A percentile compares a stretch with the other conserved stretches of the same genome.
Conservation (phyloP, 2,888 invertebrate species). For the Gastracanthus pulcherrimus region DNA sequence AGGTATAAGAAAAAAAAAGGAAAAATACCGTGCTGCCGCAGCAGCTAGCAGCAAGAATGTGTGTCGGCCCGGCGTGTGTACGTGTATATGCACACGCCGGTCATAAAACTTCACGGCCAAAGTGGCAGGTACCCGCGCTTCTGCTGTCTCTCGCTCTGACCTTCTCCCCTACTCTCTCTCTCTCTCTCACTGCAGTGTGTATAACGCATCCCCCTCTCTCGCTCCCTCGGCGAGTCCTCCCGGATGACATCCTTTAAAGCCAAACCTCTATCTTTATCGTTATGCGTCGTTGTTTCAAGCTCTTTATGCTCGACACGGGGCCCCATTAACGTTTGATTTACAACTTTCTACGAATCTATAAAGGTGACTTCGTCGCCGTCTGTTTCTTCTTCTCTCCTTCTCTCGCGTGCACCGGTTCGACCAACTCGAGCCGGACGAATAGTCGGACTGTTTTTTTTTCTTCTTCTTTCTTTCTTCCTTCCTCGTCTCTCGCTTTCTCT, state of each 20-base stretch:
- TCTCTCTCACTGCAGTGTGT: neutral
- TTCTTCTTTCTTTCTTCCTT: neutral
- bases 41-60: slow-evolving; percentile 12
- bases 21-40: neutral
- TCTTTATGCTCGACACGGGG: slow-evolving; percentile 74
- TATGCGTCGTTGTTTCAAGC: slow-evolving; percentile 75
- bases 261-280: slow-evolving; percentile 75
- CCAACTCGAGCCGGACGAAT: too few species aligned
- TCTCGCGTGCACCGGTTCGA: slow-evolving; percentile 7
- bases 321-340: slow-evolving; percentile 77
- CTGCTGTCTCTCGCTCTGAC: slow-evolving; percentile 15
- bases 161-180: slow-evolving; percentile 21
- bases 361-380: slow-evolving; percentile 44
- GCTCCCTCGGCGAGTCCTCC: slow-evolving; percentile 15
- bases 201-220: neutral
- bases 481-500: neutral
- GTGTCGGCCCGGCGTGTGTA: slow-evolving; percentile 15
- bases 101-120: slow-evolving; percentile 52
- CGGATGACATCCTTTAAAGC: slow-evolving; percentile 56
- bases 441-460: neutral
- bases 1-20: neutral
- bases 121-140: slow-evolving; percentile 38
- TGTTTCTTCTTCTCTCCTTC: slow-evolving; percentile 46
- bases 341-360: slow-evolving; percentile 77
- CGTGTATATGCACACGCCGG: neutral